phyloP scores from a whole-genome alignment of 2,113 vertebrate genomes.

The Tychaedon coryphoeus region DNA sequence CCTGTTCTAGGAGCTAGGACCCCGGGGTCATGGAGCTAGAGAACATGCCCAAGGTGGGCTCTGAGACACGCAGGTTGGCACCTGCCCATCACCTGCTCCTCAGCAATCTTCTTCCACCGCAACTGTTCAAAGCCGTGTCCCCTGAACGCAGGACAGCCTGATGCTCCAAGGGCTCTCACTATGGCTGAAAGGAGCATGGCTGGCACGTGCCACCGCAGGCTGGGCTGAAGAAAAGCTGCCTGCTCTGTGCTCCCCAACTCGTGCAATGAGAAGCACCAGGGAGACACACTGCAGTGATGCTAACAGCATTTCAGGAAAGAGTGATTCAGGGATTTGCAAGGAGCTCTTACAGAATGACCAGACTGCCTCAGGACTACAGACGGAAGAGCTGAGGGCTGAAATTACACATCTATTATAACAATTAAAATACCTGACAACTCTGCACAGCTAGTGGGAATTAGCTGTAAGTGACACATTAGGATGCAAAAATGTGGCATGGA shows the following conservation, averaged over 20 bases:
- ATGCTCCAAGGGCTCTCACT: rapidly evolving
- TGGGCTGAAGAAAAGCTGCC: background rate
- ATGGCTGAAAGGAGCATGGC: background rate
- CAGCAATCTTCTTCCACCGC: background rate
- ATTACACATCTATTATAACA: background rate
- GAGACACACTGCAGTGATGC: rapidly evolving
- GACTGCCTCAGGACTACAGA: background rate
- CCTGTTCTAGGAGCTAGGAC: rapidly evolving
- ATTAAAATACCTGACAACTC: background rate
- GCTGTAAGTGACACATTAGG: background rate
- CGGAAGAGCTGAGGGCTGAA: background rate
- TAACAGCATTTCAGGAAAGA: background rate
- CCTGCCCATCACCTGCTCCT: background rate
- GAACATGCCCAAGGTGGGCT: rapidly evolving
- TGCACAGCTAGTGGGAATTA: background rate
- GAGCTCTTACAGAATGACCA: background rate
- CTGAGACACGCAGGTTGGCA: background rate
- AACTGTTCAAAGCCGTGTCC: rapidly evolving
- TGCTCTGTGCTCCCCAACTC: rapidly evolving
- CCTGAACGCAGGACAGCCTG: rapidly evolving
- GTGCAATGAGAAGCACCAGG: rapidly evolving
- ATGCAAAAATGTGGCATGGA: background rate
- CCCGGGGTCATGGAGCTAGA: rapidly evolving
- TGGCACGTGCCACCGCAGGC: background rate
- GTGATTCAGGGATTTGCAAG: background rate